A percentile compares a stretch with the other conserved stretches of the same genome.
phyloP scores from a whole-genome alignment of 2,888 invertebrate species.

The Trichogramma dendrolimi region DNA sequence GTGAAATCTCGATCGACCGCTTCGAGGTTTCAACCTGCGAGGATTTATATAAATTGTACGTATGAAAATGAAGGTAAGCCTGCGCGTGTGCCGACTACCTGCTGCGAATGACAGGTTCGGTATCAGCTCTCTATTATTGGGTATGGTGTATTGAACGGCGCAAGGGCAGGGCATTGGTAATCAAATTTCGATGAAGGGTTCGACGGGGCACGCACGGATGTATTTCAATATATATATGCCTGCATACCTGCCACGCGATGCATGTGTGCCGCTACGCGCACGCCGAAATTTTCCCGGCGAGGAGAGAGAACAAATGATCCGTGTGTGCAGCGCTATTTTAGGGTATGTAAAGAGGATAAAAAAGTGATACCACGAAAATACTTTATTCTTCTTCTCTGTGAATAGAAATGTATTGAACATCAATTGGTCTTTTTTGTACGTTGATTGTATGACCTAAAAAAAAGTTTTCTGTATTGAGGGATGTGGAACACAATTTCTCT shows the following conservation, averaged over 20 bases:
- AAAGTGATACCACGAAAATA: background rate
- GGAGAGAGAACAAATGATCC: slow-evolving; percentile 13
- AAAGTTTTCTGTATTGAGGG: too few species aligned
- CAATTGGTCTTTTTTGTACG: too few species aligned
- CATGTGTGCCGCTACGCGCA: background rate
- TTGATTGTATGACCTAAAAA: too few species aligned
- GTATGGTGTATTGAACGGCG: slow-evolving; percentile 40
- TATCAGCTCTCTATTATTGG: slow-evolving; percentile 33
- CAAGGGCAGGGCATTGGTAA: slow-evolving; percentile 31
- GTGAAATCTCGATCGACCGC: slow-evolving; percentile 14
- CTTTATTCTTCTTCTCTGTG: too few species aligned
- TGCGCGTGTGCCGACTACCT: slow-evolving; percentile 40
- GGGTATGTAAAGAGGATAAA: background rate
- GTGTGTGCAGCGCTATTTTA: slow-evolving; percentile 2
- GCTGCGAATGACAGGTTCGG: slow-evolving; percentile 36
- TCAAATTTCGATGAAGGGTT: slow-evolving; percentile 31
- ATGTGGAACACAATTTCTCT: too few species aligned
- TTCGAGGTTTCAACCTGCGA: slow-evolving; percentile 30
- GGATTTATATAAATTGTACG: slow-evolving; percentile 27
- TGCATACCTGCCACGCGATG: slow-evolving; percentile 7
- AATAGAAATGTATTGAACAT: too few species aligned
- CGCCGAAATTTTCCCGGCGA: slow-evolving; percentile 10
- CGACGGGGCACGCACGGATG: slow-evolving; percentile 7
- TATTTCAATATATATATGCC: slow-evolving; percentile 3
- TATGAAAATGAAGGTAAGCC: slow-evolving; percentile 2